These are phyloP conservation scores for Aplysia californica DNA, from an alignment of 1,140 invertebrate species.

Conservation along the genomic window DNA sequence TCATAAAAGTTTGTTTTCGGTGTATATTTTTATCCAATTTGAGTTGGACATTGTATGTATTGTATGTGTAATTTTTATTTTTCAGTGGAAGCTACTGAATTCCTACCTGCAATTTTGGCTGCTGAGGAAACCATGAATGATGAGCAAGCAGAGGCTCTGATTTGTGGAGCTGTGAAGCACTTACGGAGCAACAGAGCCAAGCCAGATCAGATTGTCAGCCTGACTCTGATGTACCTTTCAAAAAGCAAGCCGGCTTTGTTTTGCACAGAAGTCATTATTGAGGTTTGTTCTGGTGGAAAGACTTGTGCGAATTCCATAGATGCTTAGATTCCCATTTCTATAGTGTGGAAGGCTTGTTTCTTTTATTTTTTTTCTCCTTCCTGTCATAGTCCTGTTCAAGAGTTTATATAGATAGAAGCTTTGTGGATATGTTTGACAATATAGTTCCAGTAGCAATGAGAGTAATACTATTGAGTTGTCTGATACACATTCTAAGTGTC, in stretches of 20 bases:
- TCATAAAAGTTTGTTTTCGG: neutral
- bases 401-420: too few species aligned
- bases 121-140: constrained; percentile 69
- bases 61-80: neutral
- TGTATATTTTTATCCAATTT: neutral
- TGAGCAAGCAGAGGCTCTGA: constrained; percentile 68
- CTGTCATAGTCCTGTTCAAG: too few species aligned
- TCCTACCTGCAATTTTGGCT: constrained; percentile 65
- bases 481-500: too few species aligned
- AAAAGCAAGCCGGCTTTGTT: constrained; percentile 83
- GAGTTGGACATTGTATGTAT: neutral
- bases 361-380: too few species aligned
- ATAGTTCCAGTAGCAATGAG: neutral
- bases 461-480: neutral
- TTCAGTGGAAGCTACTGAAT: constrained; percentile 64
- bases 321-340: neutral
- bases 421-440: too few species aligned
- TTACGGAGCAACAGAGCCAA: constrained; percentile 73
- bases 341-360: neutral
- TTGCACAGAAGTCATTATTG: constrained; percentile 80
- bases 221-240: constrained; percentile 84
- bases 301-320: neutral
- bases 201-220: constrained; percentile 82
- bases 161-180: constrained; percentile 72
- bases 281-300: constrained; percentile 66